Evolutionary conservation across 1,140 invertebrate species (phyloP).

Genomic region (Anastrepha ludens): DNA sequence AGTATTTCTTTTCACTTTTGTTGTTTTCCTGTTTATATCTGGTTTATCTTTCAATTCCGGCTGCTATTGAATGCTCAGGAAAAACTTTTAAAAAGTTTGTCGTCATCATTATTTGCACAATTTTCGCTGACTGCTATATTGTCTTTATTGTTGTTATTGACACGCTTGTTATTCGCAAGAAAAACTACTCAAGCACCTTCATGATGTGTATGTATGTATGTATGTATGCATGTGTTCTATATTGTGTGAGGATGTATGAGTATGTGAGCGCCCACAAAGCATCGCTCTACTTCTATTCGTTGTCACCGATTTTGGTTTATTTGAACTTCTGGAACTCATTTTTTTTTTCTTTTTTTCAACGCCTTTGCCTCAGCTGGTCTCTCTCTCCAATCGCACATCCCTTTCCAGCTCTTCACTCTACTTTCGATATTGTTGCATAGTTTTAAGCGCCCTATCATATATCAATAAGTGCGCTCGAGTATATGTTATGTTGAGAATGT

Average conservation of each 20-base stretch:
- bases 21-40: conserved; percentile 47
- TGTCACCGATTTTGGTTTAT: conserved; percentile 7
- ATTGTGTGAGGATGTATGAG: neutral
- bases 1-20: neutral
- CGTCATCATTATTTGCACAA: conserved; percentile 3
- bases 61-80: conserved; percentile 32
- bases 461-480: neutral
- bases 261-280: neutral
- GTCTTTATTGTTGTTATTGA: conserved; percentile 51
- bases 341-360: neutral
- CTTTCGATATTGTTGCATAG: conserved; percentile 37
- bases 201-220: neutral
- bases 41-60: conserved; percentile 16
- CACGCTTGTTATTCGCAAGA: conserved; percentile 58
- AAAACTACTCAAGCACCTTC: too few relatives aligned
- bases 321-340: neutral
- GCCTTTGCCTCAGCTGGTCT: neutral
- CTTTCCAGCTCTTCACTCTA: conserved; percentile 53
- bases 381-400: neutral
- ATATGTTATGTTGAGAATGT: neutral
- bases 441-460: conserved; percentile 23
- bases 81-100: conserved; percentile 37
- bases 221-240: conserved; percentile 9
- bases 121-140: neutral
- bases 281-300: neutral